phyloP scores from a whole-genome alignment of 2,888 invertebrate species.

The Drosophila neoperkinsi region DNA sequence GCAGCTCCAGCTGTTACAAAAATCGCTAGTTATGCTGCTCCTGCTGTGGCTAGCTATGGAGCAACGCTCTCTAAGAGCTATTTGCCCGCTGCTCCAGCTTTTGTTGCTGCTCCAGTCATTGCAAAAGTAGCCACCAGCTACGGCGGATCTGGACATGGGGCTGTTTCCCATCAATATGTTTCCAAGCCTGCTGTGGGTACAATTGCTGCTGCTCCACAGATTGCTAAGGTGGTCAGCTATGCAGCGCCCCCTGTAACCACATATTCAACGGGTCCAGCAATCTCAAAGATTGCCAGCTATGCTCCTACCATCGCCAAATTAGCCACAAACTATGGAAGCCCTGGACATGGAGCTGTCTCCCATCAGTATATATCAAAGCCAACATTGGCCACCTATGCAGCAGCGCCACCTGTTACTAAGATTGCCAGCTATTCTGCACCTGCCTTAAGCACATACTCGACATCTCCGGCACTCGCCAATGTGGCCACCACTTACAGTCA shows the following conservation, averaged over 20 bases:
- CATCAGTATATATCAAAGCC: conserved; percentile 73
- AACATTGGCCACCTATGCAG: conserved; percentile 38
- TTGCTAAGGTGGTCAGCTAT: conserved; percentile 49
- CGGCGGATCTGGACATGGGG: conserved; percentile 31
- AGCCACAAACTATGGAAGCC: conserved; percentile 21
- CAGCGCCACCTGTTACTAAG: conserved; percentile 46
- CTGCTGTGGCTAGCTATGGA: conserved; percentile 48
- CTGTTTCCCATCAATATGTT: conserved; percentile 70
- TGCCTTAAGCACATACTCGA: conserved; percentile 24
- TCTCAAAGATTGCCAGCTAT: conserved; percentile 52
- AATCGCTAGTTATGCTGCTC: conserved; percentile 65
- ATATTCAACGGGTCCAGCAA: neutral
- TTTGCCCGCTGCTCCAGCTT: conserved; percentile 9
- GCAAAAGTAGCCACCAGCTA: conserved; percentile 28
- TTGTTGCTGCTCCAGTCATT: conserved; percentile 48
- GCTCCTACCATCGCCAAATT: conserved; percentile 52
- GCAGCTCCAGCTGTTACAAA: conserved; percentile 49
- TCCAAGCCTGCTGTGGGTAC: conserved; percentile 45
- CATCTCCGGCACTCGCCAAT: conserved; percentile 52
- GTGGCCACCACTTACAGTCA: conserved; percentile 52
- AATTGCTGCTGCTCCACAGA: neutral
- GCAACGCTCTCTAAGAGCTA: neutral
- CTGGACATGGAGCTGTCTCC: conserved; percentile 55
- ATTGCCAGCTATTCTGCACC: conserved; percentile 37
- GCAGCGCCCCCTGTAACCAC: conserved; percentile 37